Percentiles rank a stretch among this genome's conserved stretches.
phyloP scores from a whole-genome alignment of 2,888 invertebrate genomes.

The Endotricha flammealis region DNA sequence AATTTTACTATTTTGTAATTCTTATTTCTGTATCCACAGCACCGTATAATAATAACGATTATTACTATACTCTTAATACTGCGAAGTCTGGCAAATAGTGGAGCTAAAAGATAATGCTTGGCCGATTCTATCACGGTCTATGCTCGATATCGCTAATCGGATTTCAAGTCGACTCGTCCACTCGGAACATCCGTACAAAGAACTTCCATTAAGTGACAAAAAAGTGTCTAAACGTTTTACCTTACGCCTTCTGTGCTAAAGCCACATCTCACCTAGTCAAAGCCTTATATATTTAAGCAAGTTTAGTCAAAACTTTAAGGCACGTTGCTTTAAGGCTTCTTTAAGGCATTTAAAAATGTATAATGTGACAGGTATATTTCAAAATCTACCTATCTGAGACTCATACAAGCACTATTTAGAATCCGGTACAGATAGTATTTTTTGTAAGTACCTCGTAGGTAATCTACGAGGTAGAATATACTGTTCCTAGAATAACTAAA shows the following conservation, averaged over 20 bases:
- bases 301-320: neutral
- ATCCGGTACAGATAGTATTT: no score
- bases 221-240: conserved; percentile 49
- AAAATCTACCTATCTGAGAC: no score
- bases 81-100: conserved; percentile 24
- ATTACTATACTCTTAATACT: neutral
- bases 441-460: no score
- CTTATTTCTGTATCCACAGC: no score
- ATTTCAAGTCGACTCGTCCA: conserved; percentile 61
- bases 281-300: conserved; percentile 22
- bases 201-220: conserved; percentile 74
- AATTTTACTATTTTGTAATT: no score
- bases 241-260: conserved; percentile 36
- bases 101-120: conserved; percentile 47
- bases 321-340: no score
- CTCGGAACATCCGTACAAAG: conserved; percentile 70
- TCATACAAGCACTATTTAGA: no score
- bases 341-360: no score
- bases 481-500: no score
- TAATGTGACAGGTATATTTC: no score
- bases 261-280: conserved; percentile 33
- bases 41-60: neutral
- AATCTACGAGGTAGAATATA: no score
- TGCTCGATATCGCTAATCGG: conserved; percentile 67
- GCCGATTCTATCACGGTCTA: conserved; percentile 55